Evolutionary conservation across 2,113 vertebrate genomes (phyloP), one percentile per base, ranked within the genome.

Genomic region (Paedocypris sp.): DNA sequence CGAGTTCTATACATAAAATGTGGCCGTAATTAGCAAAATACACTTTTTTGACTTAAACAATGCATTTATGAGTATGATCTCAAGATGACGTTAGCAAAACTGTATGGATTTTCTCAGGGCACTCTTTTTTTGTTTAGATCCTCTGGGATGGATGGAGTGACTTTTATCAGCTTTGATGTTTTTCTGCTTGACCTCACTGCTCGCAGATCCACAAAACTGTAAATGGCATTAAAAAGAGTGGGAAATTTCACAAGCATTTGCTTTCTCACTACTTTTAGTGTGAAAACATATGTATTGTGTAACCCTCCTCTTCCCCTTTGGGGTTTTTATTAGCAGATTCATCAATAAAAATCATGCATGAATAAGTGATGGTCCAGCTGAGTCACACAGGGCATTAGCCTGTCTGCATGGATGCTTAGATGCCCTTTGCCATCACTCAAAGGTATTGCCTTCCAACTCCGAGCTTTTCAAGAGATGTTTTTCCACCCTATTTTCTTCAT

Each of bases 371-470:
- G 39, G 25, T 8, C 26, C 22, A 28, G 26, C 16, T 58, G 54
- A 32, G 38, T 32, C 54, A 58, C 43, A 7, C 43, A 58, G 18
- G 25, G 18, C 54, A 32, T 58, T 58, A 58, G 54, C 18, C 13
- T 43, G 54, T 58, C 12, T 58, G 54, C 25, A 31, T 43, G 38
- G 26, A 43, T 57, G 53, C 53, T 39, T 41, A 56, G 36, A 56
- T 56, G 36, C 54, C 39, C 54, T 22, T 31, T 12, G 1, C 3
- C 43, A 39, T 20, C 54, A 58, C 39, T 58, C 54, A 58, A 19
- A 56, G 22, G 26, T 31, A 7, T 57, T 29, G 53, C 26, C 11
- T 39, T 32, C 20, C 26, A 38, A 13, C 52, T 41, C 35, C 0
- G 25, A 56, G 36, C 52, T 38, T 26, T 28, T 15, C 35, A 1